Conservation (phyloP, 2,113 vertebrate genomes). For the Dinomys branickii region DNA sequence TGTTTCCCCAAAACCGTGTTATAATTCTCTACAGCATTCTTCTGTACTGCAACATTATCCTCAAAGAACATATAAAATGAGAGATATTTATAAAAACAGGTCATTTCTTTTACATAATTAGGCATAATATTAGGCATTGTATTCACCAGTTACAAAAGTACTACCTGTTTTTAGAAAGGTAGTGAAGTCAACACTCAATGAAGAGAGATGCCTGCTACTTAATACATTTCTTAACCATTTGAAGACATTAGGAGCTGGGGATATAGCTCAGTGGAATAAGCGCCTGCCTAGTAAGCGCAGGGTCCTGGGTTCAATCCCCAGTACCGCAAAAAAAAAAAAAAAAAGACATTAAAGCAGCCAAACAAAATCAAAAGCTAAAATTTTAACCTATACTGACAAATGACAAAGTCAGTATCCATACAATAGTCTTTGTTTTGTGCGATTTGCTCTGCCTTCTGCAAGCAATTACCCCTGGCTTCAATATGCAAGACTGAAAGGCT, state of each 20-base stretch:
- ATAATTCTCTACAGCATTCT: not conserved
- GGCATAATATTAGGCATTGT: not conserved
- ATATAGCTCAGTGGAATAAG: too few relatives aligned
- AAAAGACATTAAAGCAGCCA: conserved; percentile 13
- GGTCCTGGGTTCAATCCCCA: too few relatives aligned
- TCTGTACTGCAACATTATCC: not conserved
- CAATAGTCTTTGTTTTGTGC: not conserved
- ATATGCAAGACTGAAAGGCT: not conserved
- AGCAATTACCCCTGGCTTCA: not conserved
- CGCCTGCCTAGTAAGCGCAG: too few relatives aligned
- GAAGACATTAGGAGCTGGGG: too few relatives aligned
- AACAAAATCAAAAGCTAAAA: not conserved
- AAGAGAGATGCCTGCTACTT: not conserved
- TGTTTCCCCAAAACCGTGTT: not conserved
- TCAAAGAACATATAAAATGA: not conserved
- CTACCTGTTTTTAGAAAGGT: not conserved
- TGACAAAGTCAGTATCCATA: not conserved
- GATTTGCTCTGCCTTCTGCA: not conserved
- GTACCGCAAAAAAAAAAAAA: too few relatives aligned
- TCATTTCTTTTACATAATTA: not conserved
- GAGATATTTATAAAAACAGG: not conserved
- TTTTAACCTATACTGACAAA: not conserved
- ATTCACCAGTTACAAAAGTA: not conserved
- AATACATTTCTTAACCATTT: not conserved
- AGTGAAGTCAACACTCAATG: not conserved